Evolutionary conservation across 1,140 invertebrate genomes (phyloP).

Genomic region (Cylas formicarius): DNA sequence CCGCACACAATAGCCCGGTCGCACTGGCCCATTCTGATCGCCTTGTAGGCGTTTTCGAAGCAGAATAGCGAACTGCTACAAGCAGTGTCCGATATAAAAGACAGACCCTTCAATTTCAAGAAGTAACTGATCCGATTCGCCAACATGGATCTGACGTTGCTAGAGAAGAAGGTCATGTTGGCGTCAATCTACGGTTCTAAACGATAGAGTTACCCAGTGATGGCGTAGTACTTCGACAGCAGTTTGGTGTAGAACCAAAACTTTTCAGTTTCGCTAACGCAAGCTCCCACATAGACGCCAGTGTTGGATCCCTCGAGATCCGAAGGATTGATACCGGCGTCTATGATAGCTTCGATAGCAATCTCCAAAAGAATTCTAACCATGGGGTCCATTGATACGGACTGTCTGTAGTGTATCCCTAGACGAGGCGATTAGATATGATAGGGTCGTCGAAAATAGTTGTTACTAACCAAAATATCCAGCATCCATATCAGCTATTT

Average conservation of each 20-base stretch:
- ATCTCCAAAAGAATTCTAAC: slow-evolving; percentile 76
- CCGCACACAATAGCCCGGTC: slow-evolving; percentile 84
- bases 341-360: slow-evolving; percentile 77
- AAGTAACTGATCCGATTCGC: slow-evolving; percentile 80
- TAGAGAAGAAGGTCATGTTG: slow-evolving; percentile 27
- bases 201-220: slow-evolving; percentile 58
- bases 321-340: slow-evolving; percentile 66
- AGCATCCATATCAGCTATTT: slow-evolving; percentile 73
- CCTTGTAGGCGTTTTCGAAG: slow-evolving; percentile 70
- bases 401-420: slow-evolving; percentile 42
- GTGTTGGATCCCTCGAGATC: slow-evolving; percentile 62
- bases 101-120: slow-evolving; percentile 64
- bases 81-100: slow-evolving; percentile 77
- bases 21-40: slow-evolving; percentile 69
- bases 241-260: slow-evolving; percentile 60
- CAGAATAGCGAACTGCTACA: slow-evolving; percentile 84
- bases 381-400: slow-evolving; percentile 84
- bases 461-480: slow-evolving; percentile 59
- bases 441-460: neutral
- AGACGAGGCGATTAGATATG: slow-evolving; percentile 10
- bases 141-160: slow-evolving; percentile 83
- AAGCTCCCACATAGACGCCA: slow-evolving; percentile 67
- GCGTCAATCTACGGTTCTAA: neutral
- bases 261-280: slow-evolving; percentile 63
- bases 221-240: slow-evolving; percentile 49